phyloP scores from a whole-genome alignment of 2,888 invertebrate species.

The Caenorhabditis sp. region DNA sequence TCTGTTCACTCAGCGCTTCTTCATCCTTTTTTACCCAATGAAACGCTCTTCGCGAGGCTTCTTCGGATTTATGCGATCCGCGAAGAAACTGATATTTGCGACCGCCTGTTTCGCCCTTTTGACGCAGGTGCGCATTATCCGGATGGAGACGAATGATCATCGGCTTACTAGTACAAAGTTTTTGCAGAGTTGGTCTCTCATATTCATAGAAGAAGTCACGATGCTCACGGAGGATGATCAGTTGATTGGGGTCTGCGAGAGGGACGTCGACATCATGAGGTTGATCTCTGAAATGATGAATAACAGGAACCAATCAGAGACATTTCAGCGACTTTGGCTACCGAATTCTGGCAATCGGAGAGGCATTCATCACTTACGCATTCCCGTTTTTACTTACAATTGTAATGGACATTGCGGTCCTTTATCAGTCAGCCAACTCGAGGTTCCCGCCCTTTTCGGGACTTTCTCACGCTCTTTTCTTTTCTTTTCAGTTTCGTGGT shows the following conservation, averaged over 20 bases:
- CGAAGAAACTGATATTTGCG: slow-evolving; percentile 62
- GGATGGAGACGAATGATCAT: not conserved
- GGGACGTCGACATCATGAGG: slow-evolving; percentile 60
- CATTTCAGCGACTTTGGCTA: slow-evolving; percentile 65
- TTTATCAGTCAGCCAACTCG: slow-evolving; percentile 54
- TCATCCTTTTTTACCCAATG: slow-evolving; percentile 71
- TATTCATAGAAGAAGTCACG: slow-evolving; percentile 55
- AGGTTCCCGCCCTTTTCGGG: slow-evolving; percentile 19
- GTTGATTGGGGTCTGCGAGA: slow-evolving; percentile 58
- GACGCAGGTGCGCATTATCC: slow-evolving; percentile 75
- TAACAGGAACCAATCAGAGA: not conserved
- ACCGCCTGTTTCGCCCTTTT: slow-evolving; percentile 65
- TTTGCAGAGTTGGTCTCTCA: slow-evolving; percentile 64
- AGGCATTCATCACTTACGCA: slow-evolving; percentile 70
- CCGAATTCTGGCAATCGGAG: slow-evolving; percentile 69
- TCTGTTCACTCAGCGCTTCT: slow-evolving; percentile 71
- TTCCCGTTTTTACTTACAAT: slow-evolving; percentile 72
- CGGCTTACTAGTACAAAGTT: not conserved
- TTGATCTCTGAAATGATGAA: slow-evolving; percentile 7
- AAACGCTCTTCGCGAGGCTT: slow-evolving; percentile 61
- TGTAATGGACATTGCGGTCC: slow-evolving; percentile 70
- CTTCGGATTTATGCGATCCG: slow-evolving; percentile 63
- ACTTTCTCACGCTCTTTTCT: not conserved
- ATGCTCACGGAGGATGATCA: slow-evolving; percentile 48
- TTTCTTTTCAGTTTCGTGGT: slow-evolving; percentile 44